phyloP scores from a whole-genome alignment of 2,113 vertebrate species.

The Blennius ocellaris region DNA sequence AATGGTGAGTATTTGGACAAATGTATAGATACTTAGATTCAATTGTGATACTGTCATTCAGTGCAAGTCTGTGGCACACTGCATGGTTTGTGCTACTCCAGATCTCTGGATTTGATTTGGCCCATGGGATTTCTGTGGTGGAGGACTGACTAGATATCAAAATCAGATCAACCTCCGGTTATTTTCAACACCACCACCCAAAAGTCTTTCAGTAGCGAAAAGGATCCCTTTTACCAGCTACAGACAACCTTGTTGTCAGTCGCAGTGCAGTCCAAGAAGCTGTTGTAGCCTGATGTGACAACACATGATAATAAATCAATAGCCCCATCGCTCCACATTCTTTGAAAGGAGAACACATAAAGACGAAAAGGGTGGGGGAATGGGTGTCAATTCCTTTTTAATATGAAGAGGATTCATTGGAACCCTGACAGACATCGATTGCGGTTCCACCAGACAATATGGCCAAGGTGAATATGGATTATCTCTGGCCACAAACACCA shows the following conservation, averaged over 20 bases:
- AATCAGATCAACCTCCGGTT: constrained; percentile 29
- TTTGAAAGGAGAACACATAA: constrained; percentile 45
- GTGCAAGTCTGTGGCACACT: not conserved
- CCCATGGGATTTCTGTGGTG: not conserved
- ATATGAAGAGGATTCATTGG: constrained; percentile 48
- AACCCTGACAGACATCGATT: constrained; percentile 57
- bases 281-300: constrained; percentile 70
- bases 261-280: constrained; percentile 46
- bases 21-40: not conserved
- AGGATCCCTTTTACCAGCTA: constrained; percentile 25
- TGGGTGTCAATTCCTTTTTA: constrained; percentile 50
- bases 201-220: constrained; percentile 8
- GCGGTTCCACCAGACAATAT: constrained; percentile 30
- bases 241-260: constrained; percentile 34
- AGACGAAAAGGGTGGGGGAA: constrained; percentile 7
- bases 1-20: not conserved
- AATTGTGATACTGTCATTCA: not conserved
- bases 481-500: constrained; percentile 8
- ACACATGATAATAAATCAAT: constrained; percentile 76
- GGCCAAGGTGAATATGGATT: constrained; percentile 41
- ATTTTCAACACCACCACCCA: not conserved
- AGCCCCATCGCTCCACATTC: constrained; percentile 40
- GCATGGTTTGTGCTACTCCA: not conserved
- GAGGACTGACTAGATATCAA: constrained; percentile 29
- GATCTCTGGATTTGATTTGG: not conserved